Base-by-base conservation (phyloP, 2,888 invertebrate species). In the Deilephila porcellus region DNA sequence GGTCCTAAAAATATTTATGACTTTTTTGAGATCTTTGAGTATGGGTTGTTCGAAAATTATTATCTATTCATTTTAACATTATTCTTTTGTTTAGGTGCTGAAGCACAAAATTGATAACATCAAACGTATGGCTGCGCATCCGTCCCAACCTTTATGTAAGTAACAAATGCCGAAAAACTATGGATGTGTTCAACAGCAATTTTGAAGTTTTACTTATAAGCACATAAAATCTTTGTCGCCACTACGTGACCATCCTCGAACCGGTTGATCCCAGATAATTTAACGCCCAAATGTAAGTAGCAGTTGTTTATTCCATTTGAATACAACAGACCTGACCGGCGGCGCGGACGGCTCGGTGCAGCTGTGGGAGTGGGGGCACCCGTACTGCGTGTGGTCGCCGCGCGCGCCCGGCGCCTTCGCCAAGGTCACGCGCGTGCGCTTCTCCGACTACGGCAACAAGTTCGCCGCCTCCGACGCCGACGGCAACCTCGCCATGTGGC, bases 401-500 rank as follows among this genome's bases (percentile, higher is more conserved):
- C 96, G 99, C 60, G 97, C 98, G n/a, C 96, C 98, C 0, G 99
- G 99, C 53, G 98, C 99, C 6, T 99, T 98, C 91, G 98, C 98
- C 53, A 98, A 98, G 93, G 99, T 99, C 74, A 99, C 99, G 2
- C 96, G 98, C 78, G 98, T 99, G n/a, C 96, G 98, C 75, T 99
- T 99, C 95, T 98, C 98, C 70, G 98, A 98, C 86, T 99, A 99
- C 91, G 99, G 99, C 75, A 99, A 99, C 94, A 99, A 99, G 94
- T 99, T 99, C 91, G 99, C 99, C 53, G 99, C 99, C 1, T 98
- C 98, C 32, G 99, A 99, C 93, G 98, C 98, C 0, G 99, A 99
- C 90, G 99, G 99, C 29, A 98, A 98, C 89, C 95, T 99, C 29
- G 99, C 99, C 83, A 95, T 99, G 84, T 99, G 98, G 97, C 99